Conservation (phyloP, 2,888 invertebrate genomes). For the Candidula unifasciata region DNA sequence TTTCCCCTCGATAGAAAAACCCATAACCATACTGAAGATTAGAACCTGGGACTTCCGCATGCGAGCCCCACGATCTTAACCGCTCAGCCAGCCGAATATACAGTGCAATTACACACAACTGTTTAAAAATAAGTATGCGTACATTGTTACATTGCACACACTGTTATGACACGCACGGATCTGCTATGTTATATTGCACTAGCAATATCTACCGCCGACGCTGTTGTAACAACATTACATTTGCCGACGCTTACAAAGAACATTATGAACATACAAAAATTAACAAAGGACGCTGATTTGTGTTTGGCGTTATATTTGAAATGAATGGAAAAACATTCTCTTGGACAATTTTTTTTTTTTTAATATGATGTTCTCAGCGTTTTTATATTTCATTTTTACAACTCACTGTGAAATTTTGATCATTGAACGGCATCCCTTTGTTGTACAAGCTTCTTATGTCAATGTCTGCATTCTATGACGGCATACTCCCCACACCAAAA, state of each 20-base stretch:
- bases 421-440: conserved; percentile 17
- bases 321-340: conserved; percentile 35
- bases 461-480: conserved; percentile 24
- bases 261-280: not conserved
- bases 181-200: not conserved
- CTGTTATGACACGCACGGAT: not conserved
- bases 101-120: too few relatives aligned
- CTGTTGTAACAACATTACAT: not conserved
- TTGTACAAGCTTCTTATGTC: conserved; percentile 32
- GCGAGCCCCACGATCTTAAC: too few relatives aligned
- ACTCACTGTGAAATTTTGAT: conserved; percentile 36
- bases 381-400: not conserved
- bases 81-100: too few relatives aligned
- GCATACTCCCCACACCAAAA: conserved; percentile 32
- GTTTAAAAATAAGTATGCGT: too few relatives aligned
- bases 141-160: not conserved
- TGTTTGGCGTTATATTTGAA: conserved; percentile 18
- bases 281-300: conserved; percentile 15
- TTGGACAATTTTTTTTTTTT: conserved; percentile 31
- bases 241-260: not conserved
- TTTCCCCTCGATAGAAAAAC: too few relatives aligned
- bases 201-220: not conserved
- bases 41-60: too few relatives aligned
- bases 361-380: not conserved
- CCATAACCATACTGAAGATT: too few relatives aligned